Evolutionary conservation across 2,888 invertebrate genomes (phyloP).

Genomic region (Lasioglossum zephyrum): DNA sequence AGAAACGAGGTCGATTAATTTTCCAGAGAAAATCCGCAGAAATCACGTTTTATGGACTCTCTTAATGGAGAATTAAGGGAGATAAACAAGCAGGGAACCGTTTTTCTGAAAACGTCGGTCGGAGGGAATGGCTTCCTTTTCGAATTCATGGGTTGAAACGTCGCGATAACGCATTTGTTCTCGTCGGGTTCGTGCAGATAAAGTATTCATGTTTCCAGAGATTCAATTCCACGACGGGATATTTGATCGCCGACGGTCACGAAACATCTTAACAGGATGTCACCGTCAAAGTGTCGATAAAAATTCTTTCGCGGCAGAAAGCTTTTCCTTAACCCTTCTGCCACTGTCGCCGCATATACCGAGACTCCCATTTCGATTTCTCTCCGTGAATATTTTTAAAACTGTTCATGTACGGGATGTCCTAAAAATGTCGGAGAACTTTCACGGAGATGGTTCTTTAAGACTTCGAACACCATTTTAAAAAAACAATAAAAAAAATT

Average conservation of each 20-base stretch:
- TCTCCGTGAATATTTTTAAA: neutral
- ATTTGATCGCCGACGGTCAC: constrained; percentile 10
- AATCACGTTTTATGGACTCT: neutral
- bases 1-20: neutral
- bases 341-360: neutral
- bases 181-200: constrained; percentile 1
- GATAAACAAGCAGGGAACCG: neutral
- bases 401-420: too few species aligned
- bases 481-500: too few species aligned
- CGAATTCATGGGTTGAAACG: neutral
- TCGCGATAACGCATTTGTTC: constrained; percentile 24
- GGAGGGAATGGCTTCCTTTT: neutral
- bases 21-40: neutral
- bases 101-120: neutral
- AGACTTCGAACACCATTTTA: too few species aligned
- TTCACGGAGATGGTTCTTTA: too few species aligned
- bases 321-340: neutral
- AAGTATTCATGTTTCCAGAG: constrained; percentile 3
- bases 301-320: neutral
- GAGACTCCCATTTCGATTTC: neutral
- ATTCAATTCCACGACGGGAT: constrained; percentile 2
- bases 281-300: constrained; percentile 9
- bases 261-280: constrained; percentile 16
- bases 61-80: neutral
- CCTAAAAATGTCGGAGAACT: too few species aligned